phyloP scores from a whole-genome alignment of 2,797 vertebrate genomes.

The Rhinella marina region DNA sequence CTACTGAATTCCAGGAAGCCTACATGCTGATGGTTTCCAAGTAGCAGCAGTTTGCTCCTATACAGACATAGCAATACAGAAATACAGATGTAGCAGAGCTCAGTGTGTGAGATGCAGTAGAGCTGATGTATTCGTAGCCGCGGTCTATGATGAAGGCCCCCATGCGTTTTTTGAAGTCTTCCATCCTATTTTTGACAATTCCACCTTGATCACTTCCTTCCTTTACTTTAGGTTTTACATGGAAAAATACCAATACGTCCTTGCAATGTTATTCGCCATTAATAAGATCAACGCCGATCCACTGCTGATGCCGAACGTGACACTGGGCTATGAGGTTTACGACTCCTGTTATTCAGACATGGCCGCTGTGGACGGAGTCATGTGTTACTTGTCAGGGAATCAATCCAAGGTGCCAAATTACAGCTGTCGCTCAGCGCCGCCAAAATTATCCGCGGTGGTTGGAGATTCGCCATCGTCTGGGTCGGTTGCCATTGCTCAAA shows the following conservation, averaged over 20 bases:
- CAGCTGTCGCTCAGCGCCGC: slow-evolving; percentile 9
- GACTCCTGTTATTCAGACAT: slow-evolving; percentile 54
- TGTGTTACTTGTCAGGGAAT: slow-evolving; percentile 47
- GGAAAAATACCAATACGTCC: slow-evolving; percentile 58
- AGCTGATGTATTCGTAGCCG: too few species aligned
- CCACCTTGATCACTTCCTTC: neutral
- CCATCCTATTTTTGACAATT: neutral
- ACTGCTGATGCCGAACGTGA: slow-evolving; percentile 26
- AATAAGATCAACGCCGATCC: slow-evolving; percentile 37
- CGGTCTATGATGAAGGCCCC: too few species aligned
- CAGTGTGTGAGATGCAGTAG: too few species aligned
- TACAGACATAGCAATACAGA: too few species aligned
- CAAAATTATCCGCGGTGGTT: slow-evolving; percentile 43
- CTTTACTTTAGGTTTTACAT: slow-evolving; percentile 47
- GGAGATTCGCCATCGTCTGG: slow-evolving; percentile 57
- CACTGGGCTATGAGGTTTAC: slow-evolving; percentile 50
- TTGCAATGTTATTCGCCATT: slow-evolving; percentile 50
- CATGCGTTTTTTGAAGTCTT: too few species aligned
- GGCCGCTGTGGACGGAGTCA: slow-evolving; percentile 12
- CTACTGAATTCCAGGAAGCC: too few species aligned
- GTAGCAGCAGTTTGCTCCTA: too few species aligned
- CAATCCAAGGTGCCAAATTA: slow-evolving; percentile 54
- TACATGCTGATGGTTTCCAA: too few species aligned
- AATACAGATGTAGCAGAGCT: too few species aligned
- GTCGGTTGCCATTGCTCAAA: slow-evolving; percentile 40